Conservation (phyloP, 1,140 invertebrate genomes). For the Ephestia elutella region DNA sequence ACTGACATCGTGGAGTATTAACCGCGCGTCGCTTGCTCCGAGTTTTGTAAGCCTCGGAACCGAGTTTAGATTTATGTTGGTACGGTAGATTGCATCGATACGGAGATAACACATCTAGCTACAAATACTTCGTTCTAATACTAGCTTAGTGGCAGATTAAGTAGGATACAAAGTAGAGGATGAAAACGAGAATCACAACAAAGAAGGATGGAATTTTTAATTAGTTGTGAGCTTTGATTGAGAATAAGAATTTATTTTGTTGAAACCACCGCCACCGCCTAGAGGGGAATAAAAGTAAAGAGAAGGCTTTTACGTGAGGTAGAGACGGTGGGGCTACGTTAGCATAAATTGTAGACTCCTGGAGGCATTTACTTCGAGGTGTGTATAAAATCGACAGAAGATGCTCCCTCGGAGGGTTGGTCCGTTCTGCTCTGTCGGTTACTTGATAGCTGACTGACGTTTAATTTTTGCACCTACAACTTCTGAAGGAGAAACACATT, state of each 20-base stretch:
- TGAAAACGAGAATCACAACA: constrained; percentile 2
- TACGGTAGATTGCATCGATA: constrained; percentile 29
- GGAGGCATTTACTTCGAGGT: constrained; percentile 29
- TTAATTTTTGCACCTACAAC: constrained; percentile 51
- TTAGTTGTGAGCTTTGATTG: constrained; percentile 37
- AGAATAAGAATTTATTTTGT: constrained; percentile 29
- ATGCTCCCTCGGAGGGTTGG: constrained; percentile 30
- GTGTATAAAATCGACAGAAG: constrained; percentile 39
- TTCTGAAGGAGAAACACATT: constrained; percentile 24
- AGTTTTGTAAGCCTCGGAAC: constrained; percentile 43
- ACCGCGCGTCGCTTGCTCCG: constrained; percentile 41
- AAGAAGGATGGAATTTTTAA: constrained; percentile 40
- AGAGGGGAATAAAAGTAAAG: constrained; percentile 19
- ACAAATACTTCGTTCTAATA: constrained; percentile 32
- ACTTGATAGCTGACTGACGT: constrained; percentile 55
- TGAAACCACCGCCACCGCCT: constrained; percentile 11
- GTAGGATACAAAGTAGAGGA: constrained; percentile 1
- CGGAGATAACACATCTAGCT: constrained; percentile 27
- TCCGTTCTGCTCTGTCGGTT: constrained; percentile 40
- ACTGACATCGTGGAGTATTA: constrained; percentile 66
- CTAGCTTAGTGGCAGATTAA: constrained; percentile 17
- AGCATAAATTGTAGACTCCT: constrained; percentile 43
- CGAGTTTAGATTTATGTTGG: constrained; percentile 42
- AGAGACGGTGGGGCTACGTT: constrained; percentile 32
- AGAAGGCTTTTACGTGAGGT: constrained; percentile 12